phyloP scores from a whole-genome alignment of 2,888 invertebrate genomes.

The Taphrorychus bicolor region DNA sequence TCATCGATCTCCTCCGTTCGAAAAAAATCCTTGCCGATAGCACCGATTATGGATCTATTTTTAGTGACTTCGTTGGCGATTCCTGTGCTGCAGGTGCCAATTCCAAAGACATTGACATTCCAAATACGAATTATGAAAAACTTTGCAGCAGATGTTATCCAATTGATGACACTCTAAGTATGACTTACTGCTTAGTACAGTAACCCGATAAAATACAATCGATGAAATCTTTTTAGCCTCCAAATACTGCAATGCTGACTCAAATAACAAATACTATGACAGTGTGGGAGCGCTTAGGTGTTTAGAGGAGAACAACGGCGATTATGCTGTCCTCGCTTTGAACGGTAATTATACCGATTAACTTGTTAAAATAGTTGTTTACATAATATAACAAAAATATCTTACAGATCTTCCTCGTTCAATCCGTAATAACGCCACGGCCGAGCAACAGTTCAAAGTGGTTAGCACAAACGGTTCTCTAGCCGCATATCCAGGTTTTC shows the following conservation, averaged over 20 bases:
- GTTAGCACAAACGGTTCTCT: slow-evolving; percentile 69
- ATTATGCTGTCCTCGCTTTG: slow-evolving; percentile 66
- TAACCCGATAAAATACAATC: not conserved
- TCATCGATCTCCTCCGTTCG: slow-evolving; percentile 64
- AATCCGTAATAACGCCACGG: not conserved
- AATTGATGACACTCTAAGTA: slow-evolving; percentile 34
- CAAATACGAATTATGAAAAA: slow-evolving; percentile 47
- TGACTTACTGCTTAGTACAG: slow-evolving; percentile 27
- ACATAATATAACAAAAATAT: too few relatives aligned
- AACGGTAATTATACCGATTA: slow-evolving; percentile 43
- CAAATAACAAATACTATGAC: slow-evolving; percentile 65
- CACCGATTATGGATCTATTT: slow-evolving; percentile 66
- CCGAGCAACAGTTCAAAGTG: slow-evolving; percentile 49
- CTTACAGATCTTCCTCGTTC: slow-evolving; percentile 31
- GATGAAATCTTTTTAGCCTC: slow-evolving; percentile 40
- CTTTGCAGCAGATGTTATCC: slow-evolving; percentile 53
- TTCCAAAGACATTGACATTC: slow-evolving; percentile 60
- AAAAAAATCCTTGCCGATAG: slow-evolving; percentile 57
- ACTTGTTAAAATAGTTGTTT: not conserved
- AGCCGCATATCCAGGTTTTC: slow-evolving; percentile 61
- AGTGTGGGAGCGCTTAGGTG: slow-evolving; percentile 69
- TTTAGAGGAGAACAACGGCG: slow-evolving; percentile 62
- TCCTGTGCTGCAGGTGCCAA: slow-evolving; percentile 70
- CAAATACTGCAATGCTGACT: slow-evolving; percentile 62
- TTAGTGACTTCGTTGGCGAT: slow-evolving; percentile 65